Evolutionary conservation across 2,888 invertebrate species (phyloP).

Genomic region (Diarsia mendica): DNA sequence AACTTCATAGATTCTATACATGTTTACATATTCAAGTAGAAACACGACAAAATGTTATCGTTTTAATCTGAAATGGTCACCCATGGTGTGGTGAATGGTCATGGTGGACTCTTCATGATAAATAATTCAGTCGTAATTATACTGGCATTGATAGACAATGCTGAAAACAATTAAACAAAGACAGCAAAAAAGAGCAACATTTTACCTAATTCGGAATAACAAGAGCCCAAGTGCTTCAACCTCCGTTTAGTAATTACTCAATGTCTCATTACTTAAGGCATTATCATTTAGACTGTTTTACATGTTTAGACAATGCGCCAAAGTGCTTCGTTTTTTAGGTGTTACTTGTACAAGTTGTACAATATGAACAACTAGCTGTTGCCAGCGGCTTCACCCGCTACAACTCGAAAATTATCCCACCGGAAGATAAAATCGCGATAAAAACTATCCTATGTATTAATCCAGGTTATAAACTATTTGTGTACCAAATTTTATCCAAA

Average conservation of each 20-base stretch:
- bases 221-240: neutral
- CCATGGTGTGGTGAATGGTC: too few species aligned
- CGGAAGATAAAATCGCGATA: too few species aligned
- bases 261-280: constrained; percentile 22
- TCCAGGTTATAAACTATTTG: too few species aligned
- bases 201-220: neutral
- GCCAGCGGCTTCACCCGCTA: too few species aligned
- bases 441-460: too few species aligned
- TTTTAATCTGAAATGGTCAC: constrained; percentile 20
- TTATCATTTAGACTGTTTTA: constrained; percentile 9
- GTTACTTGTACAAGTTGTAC: too few species aligned
- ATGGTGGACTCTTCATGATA: constrained; percentile 1
- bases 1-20: neutral
- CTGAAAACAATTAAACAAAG: neutral
- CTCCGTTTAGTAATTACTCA: constrained; percentile 1
- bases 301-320: too few species aligned
- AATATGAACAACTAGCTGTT: too few species aligned
- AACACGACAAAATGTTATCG: neutral
- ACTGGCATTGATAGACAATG: constrained; percentile 2
- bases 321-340: too few species aligned
- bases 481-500: too few species aligned
- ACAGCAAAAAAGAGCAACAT: neutral
- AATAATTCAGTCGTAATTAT: neutral
- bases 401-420: too few species aligned
- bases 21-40: neutral